A percentile compares a stretch with the other conserved stretches of the same genome.
phyloP scores from a whole-genome alignment of 2,797 vertebrate genomes.

The Cuniculus paca region DNA sequence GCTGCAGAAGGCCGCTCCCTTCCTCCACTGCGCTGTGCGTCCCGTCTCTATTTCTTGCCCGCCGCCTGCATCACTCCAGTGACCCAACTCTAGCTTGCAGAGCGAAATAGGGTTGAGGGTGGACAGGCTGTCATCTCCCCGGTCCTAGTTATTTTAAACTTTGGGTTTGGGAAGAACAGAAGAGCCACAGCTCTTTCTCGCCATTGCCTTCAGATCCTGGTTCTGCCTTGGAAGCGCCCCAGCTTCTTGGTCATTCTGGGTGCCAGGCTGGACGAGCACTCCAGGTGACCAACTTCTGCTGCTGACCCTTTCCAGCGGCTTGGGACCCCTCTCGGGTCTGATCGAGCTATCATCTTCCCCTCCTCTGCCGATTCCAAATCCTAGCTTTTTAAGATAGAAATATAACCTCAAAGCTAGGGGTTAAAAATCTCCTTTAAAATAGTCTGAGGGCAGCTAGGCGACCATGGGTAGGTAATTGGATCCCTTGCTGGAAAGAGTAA shows the following conservation, averaged over 20 bases:
- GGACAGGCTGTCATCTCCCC: neutral
- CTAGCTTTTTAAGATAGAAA: conserved; percentile 56
- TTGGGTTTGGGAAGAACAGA: neutral
- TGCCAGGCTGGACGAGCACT: rapidly evolving
- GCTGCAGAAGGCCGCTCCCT: neutral
- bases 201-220: neutral
- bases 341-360: neutral
- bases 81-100: neutral
- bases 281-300: neutral
- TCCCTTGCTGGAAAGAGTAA: conserved; percentile 65
- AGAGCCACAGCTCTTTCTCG: neutral
- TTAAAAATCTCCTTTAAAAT: conserved; percentile 70
- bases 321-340: rapidly evolving
- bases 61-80: neutral
- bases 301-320: neutral
- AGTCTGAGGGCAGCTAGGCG: conserved; percentile 53
- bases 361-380: neutral
- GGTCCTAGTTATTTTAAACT: neutral
- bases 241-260: neutral
- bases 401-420: conserved; percentile 51
- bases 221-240: neutral
- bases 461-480: conserved; percentile 74
- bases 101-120: neutral
- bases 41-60: neutral
- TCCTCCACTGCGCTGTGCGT: neutral